Conservation (phyloP, 2,113 vertebrate species). For the Chroicocephalus ridibundus region DNA sequence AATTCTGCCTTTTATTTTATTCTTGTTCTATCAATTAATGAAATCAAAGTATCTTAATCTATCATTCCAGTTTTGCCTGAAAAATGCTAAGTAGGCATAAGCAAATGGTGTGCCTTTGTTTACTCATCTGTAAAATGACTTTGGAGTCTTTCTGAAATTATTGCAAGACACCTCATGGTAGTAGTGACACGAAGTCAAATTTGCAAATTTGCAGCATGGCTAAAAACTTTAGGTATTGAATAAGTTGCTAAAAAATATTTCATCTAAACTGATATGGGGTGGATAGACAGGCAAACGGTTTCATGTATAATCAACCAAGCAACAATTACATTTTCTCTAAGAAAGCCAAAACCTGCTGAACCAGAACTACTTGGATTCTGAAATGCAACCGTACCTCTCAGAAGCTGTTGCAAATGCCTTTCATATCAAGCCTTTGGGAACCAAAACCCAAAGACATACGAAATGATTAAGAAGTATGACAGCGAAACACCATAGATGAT, state of each 20-base stretch:
- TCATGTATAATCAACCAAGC: not conserved
- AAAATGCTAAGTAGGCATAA: not conserved
- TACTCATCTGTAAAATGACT: not conserved
- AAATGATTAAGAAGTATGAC: not conserved
- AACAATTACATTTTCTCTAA: not conserved
- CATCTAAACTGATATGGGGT: not conserved
- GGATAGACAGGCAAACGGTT: not conserved
- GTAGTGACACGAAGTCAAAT: not conserved
- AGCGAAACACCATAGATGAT: not conserved
- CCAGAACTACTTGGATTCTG: not conserved
- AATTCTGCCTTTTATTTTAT: not conserved
- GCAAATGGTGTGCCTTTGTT: not conserved
- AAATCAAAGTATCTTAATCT: not conserved
- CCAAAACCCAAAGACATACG: not conserved
- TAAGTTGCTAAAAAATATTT: not conserved
- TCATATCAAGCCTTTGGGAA: accelerated
- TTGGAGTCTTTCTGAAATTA: not conserved
- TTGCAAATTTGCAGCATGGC: not conserved
- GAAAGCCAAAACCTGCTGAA: not conserved
- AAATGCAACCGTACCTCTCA: not conserved
- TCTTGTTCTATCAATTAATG: not conserved
- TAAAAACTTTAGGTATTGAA: not conserved
- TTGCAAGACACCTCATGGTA: not conserved
- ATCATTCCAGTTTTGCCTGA: not conserved
- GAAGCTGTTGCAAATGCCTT: not conserved